Base-by-base conservation (phyloP, 2,113 vertebrate species). In the Falcunculus frontatus region DNA sequence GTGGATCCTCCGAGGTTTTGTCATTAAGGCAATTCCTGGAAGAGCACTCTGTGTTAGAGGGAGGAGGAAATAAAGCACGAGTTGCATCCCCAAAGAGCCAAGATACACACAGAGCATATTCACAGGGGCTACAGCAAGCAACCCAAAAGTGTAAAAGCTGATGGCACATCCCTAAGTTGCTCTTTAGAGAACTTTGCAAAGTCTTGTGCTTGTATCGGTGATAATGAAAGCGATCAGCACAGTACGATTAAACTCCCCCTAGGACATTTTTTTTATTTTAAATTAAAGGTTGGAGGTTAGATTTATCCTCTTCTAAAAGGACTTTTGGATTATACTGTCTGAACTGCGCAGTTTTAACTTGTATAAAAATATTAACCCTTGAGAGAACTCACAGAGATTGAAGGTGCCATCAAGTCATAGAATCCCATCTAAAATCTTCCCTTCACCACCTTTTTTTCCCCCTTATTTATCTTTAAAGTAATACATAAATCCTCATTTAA, bases 111-210 rank as follows among this genome's bases (percentile, higher is more conserved):
- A 35, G 46, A 52, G 27, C 26, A 4, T 42, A 37, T 78, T 89
- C 86, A 64, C 77, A 67, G 64, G 41, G 72, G 67, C 42, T 67
- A 5, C 82, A 63, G 37, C 35, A 25, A 39, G 46, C 84, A 88
- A 50, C 78, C 70, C 72, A 49, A 70, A 95, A 90, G 27, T 15
- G 5, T 37, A 57, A 90, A 73, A 91, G 59, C 84, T 33, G 27
- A 86, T 64, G 82, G 95, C 85, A 59, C 19, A 16, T 60, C 23
- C 50, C 42, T 13, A 21, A 84, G 85, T 8, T 86, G 64, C 72
- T 93, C 93, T 96, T 91, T 8, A 70, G 92, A 94, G 90, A 93
- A 80, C 82, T 75, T 81, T 25, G 30, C n/a, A 55, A 74, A 82
- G 53, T 46, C 79, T 46, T 65, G 29, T 22, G 46, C 55, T 86